Conservation (phyloP, 2,888 invertebrate species). For the Lapara coniferarum region DNA sequence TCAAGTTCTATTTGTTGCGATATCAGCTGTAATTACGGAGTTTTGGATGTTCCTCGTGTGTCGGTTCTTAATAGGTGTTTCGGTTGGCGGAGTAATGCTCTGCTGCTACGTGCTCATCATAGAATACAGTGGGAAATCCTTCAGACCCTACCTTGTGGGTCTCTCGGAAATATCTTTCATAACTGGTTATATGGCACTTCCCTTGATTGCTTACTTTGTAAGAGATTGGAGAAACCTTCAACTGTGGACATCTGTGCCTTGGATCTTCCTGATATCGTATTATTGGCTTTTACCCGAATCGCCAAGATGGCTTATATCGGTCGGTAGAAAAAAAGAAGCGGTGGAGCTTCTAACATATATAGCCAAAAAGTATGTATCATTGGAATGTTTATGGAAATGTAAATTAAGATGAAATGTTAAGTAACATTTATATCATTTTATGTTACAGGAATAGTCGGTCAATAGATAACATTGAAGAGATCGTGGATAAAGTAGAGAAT, state of each 20-base stretch:
- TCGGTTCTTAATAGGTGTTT: constrained; percentile 83
- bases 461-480: constrained; percentile 56
- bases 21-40: constrained; percentile 82
- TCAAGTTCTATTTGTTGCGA: constrained; percentile 80
- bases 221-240: constrained; percentile 85
- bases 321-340: constrained; percentile 85
- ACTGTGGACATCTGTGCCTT: constrained; percentile 79
- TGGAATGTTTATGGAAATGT: not conserved
- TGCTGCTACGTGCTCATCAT: constrained; percentile 86
- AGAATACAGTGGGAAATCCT: constrained; percentile 84
- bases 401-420: constrained; percentile 1
- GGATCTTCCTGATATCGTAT: constrained; percentile 82
- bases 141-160: constrained; percentile 81
- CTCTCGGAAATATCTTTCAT: constrained; percentile 82
- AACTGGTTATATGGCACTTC: constrained; percentile 80
- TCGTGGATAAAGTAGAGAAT: constrained; percentile 65
- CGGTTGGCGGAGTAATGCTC: constrained; percentile 87
- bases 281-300: constrained; percentile 90
- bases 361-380: constrained; percentile 73
- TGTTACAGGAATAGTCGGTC: constrained; percentile 72
- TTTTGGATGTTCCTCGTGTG: constrained; percentile 84
- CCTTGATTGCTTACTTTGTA: constrained; percentile 84
- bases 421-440: constrained; percentile 12
- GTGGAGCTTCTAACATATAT: constrained; percentile 85
- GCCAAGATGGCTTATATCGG: constrained; percentile 90